Percentiles rank a stretch among this genome's conserved stretches.
phyloP scores from a whole-genome alignment of 1,140 invertebrate genomes.

The Drosophila mojavensis region DNA sequence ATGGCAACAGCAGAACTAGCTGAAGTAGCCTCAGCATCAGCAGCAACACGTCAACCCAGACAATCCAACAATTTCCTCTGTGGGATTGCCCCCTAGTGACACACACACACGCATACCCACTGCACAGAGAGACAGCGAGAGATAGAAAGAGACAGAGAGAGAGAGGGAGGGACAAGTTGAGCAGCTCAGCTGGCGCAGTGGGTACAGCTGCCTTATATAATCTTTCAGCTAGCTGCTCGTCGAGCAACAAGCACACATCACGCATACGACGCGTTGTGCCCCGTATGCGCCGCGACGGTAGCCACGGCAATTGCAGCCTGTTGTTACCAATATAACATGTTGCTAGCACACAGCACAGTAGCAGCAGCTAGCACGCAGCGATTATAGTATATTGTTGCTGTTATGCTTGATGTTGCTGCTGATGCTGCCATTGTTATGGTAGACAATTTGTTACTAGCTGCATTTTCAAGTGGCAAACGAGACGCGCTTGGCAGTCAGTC shows the following conservation, averaged over 20 bases:
- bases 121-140: neutral
- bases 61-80: slow-evolving; percentile 26
- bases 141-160: neutral
- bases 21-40: neutral
- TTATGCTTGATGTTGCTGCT: slow-evolving; percentile 5
- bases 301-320: slow-evolving; percentile 63
- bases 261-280: slow-evolving; percentile 64
- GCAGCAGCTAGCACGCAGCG: slow-evolving; percentile 15
- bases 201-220: slow-evolving; percentile 27
- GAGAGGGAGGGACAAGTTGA: neutral
- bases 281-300: slow-evolving; percentile 9
- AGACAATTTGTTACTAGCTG: slow-evolving; percentile 69
- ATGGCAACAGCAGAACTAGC: slow-evolving; percentile 16
- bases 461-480: slow-evolving; percentile 70
- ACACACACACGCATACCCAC: neutral
- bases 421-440: slow-evolving; percentile 28
- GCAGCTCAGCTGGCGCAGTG: neutral
- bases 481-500: slow-evolving; percentile 60
- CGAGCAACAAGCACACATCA: slow-evolving; percentile 51
- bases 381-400: slow-evolving; percentile 9
- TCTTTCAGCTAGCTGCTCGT: slow-evolving; percentile 8
- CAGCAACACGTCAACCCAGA: slow-evolving; percentile 5
- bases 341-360: slow-evolving; percentile 12
- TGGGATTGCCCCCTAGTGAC: slow-evolving; percentile 26
- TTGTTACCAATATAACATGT: slow-evolving; percentile 33